These are phyloP conservation scores for Noctua comes DNA, from an alignment of 2,888 invertebrate genomes.

Conservation along the genomic window DNA sequence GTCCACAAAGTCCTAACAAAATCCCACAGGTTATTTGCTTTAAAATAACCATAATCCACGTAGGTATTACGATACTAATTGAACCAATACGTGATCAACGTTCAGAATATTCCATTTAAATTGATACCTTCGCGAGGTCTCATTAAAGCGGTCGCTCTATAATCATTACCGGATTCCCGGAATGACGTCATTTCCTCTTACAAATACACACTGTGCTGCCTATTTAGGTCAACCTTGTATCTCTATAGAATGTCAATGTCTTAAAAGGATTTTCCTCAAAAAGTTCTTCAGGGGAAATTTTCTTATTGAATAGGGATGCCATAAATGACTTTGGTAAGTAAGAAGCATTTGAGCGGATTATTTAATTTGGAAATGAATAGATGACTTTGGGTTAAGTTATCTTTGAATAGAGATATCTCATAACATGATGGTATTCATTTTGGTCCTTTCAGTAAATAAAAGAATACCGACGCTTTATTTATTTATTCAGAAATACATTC, in stretches of 20 bases:
- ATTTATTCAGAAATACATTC: too few relatives aligned
- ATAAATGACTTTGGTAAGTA: conserved; percentile 48
- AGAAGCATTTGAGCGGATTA: conserved; percentile 47
- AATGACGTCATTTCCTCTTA: conserved; percentile 61
- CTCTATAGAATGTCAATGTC: conserved; percentile 62
- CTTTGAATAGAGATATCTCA: conserved; percentile 19
- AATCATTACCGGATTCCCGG: conserved; percentile 44
- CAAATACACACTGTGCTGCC: conserved; percentile 57
- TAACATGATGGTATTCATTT: conserved; percentile 25
- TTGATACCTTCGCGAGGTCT: too few relatives aligned
- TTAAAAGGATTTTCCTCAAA: conserved; percentile 61
- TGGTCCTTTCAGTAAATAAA: conserved; percentile 7
- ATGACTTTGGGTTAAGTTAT: conserved; percentile 24
- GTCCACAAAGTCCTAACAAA: too few relatives aligned
- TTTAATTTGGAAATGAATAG: conserved; percentile 48
- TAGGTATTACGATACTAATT: too few relatives aligned
- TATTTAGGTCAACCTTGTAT: conserved; percentile 64
- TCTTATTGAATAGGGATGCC: conserved; percentile 32
- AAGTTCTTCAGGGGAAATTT: conserved; percentile 45
- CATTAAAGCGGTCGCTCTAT: too few relatives aligned
- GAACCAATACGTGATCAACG: too few relatives aligned
- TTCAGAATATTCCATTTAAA: too few relatives aligned
- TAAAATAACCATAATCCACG: too few relatives aligned
- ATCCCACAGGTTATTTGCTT: too few relatives aligned
- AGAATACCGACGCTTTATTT: not conserved